Evolutionary conservation across 2,888 invertebrate species (phyloP).

Genomic region (Drosophila vallismaia): DNA sequence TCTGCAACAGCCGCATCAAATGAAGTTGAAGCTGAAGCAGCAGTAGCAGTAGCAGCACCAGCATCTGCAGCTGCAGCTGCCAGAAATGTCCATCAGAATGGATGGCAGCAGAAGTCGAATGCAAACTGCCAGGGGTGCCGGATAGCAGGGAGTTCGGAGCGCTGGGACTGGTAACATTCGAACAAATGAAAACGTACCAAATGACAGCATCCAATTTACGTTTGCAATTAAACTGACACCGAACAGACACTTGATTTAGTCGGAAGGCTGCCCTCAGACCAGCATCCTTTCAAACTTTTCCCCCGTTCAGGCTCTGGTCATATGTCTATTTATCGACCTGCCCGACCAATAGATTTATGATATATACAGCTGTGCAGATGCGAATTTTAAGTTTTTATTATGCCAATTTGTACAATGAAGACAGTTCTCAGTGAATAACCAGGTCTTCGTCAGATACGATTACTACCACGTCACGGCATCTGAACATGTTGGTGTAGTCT

Average conservation of each 20-base stretch:
- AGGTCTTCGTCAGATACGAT: conserved; percentile 7
- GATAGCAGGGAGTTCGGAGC: too few species aligned
- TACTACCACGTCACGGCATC: conserved; percentile 55
- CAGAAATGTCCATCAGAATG: conserved; percentile 62
- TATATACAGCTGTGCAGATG: conserved; percentile 10
- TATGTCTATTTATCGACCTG: conserved; percentile 18
- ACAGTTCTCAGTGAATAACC: neutral
- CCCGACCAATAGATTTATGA: conserved; percentile 26
- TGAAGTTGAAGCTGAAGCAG: conserved; percentile 27
- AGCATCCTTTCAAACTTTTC: conserved; percentile 2
- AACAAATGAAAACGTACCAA: conserved; percentile 76
- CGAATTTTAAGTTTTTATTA: conserved; percentile 13
- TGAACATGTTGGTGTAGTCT: conserved; percentile 57
- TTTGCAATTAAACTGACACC: conserved; percentile 81
- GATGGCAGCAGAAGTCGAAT: conserved; percentile 50
- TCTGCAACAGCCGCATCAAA: conserved; percentile 30
- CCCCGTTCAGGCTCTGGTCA: neutral
- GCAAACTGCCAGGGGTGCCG: conserved; percentile 30
- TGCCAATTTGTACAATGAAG: neutral
- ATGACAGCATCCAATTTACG: conserved; percentile 81
- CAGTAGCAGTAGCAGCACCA: conserved; percentile 12
- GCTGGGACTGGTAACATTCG: conserved; percentile 35
- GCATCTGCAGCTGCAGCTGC: conserved; percentile 44
- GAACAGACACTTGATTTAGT: conserved; percentile 81
- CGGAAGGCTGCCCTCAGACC: conserved; percentile 39